Percentiles rank a stretch among this genome's conserved stretches.
These are phyloP conservation scores for Solenopsis fugax DNA, from an alignment of 1,140 invertebrate species.

Conservation along the genomic window DNA sequence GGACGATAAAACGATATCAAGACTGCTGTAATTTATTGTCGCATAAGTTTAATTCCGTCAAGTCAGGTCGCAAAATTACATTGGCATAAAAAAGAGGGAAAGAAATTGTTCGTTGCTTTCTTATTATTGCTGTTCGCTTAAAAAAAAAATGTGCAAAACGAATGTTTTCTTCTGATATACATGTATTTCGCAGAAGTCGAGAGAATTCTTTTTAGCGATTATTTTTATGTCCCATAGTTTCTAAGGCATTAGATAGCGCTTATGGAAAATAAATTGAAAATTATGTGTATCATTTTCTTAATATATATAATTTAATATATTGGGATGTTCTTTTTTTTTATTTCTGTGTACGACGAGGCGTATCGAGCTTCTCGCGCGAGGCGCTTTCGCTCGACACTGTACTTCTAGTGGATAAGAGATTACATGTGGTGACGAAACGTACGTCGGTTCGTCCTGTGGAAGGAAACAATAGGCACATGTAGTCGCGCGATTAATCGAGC, in stretches of 20 bases:
- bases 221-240: conserved; percentile 34
- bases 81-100: neutral
- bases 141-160: neutral
- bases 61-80: neutral
- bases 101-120: conserved; percentile 10
- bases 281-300: conserved; percentile 30
- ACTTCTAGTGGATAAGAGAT: conserved; percentile 17
- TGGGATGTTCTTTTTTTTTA: conserved; percentile 34
- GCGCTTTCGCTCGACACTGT: neutral
- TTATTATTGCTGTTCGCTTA: conserved; percentile 15
- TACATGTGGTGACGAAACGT: neutral
- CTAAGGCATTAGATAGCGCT: conserved; percentile 21
- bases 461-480: conserved; percentile 13
- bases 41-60: conserved; percentile 9
- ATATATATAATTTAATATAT: conserved; percentile 46
- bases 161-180: neutral
- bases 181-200: neutral
- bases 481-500: neutral
- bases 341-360: neutral
- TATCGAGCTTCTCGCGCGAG: neutral
- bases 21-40: conserved; percentile 38
- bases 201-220: conserved; percentile 17
- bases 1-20: conserved; percentile 30
- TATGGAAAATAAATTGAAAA: conserved; percentile 22
- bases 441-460: conserved; percentile 47